Evolutionary conservation across 37 sponge, comb jelly and placozoan genomes (phyloP), one percentile per base, ranked within the genome.

Genomic region (Bolinopsis microptera): DNA sequence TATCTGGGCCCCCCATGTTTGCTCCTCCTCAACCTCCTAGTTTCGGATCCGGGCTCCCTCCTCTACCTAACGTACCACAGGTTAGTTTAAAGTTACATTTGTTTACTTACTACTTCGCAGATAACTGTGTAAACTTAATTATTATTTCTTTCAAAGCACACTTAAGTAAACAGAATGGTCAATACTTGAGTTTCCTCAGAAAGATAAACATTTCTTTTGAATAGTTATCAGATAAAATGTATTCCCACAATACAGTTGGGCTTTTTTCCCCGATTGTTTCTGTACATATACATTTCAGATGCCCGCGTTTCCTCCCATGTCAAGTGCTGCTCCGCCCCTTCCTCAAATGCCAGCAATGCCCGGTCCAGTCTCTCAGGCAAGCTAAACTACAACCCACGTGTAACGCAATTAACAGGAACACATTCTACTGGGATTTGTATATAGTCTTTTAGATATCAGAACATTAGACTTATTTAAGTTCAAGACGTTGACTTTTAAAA

Each of bases 21-120:
- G 90, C 90, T 39, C 90, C 90, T 24, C 90, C 90, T 23, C 90
- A 86, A 41, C 90, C 90, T 34, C 90, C 90, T 27, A 38, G 22
- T 38, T 86, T 86, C 61, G 32, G 33, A 1, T 18, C 41, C 18
- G 61, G 61, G 0, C 61, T 86, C 13, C 90, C 90, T 86, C 90
- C 90, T 23, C 90, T 86, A 9, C 90, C 90, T 38, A 18, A 86
- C 5, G 48, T 86, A 8, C 61, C 37, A 1, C 80, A 77, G 80
- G 35, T 32, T 35, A 35, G 3, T 5, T 35, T 35, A 32, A 2
- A 28, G 61, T 48, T 48, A n/a, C n/a, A n/a, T 48, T 48, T 48
- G 13, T 48, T 48, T 48, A 13, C 61, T 13, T 13, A 48, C 61
- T n/a, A n/a, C n/a, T n/a, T n/a, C n/a, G n/a, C n/a, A n/a, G n/a